Conservation (phyloP, 2,113 vertebrate species). For the Lophius piscatorius region DNA sequence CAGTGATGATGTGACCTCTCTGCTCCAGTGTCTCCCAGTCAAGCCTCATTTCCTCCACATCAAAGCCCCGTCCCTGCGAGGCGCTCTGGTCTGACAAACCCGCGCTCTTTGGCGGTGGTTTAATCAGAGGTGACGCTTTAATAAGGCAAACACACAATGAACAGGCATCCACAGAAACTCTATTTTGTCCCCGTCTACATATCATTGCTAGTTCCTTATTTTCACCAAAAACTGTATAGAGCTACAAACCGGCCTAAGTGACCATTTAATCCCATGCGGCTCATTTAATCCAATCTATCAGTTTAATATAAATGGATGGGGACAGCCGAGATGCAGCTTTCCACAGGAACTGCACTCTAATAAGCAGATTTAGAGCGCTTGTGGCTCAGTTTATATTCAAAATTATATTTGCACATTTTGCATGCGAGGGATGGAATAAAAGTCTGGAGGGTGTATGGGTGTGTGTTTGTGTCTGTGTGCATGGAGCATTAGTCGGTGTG, state of each 20-base stretch:
- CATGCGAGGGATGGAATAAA: conserved; percentile 39
- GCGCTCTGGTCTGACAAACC: conserved; percentile 24
- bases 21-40: conserved; percentile 31
- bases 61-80: conserved; percentile 48
- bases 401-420: conserved; percentile 18
- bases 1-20: conserved; percentile 46
- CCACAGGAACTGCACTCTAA: conserved; percentile 18
- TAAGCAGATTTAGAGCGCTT: conserved; percentile 11
- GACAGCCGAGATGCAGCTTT: conserved; percentile 20
- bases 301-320: conserved; percentile 34
- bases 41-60: conserved; percentile 54
- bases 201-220: conserved; percentile 52
- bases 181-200: conserved; percentile 76
- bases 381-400: conserved; percentile 27
- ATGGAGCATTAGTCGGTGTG: conserved; percentile 16
- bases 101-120: conserved; percentile 28
- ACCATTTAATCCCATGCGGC: conserved; percentile 35
- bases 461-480: conserved; percentile 17
- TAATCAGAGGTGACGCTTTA: conserved; percentile 56
- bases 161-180: conserved; percentile 55
- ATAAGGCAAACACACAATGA: conserved; percentile 45
- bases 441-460: conserved; percentile 15
- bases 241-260: conserved; percentile 16
- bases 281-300: conserved; percentile 51
- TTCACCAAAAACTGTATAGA: conserved; percentile 1